Percentiles rank a stretch among this genome's conserved stretches.
phyloP scores from a whole-genome alignment of 2,888 invertebrate species.

The Loripinus fragilis region DNA sequence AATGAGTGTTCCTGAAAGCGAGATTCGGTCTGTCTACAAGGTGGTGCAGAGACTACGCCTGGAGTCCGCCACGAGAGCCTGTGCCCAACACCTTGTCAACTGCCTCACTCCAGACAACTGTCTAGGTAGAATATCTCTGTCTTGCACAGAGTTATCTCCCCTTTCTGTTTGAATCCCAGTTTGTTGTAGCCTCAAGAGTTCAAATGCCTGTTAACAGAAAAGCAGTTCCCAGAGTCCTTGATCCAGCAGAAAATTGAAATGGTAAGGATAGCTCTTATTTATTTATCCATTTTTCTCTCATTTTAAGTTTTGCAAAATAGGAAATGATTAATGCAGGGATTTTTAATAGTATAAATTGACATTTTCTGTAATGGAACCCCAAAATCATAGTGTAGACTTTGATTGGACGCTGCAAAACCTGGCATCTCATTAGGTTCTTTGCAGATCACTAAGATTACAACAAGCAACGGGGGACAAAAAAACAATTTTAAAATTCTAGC shows the following conservation, averaged over 20 bases:
- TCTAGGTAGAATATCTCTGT: slow-evolving; percentile 80
- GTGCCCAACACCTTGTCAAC: slow-evolving; percentile 88
- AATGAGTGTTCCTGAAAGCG: slow-evolving; percentile 85
- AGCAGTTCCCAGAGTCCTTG: neutral
- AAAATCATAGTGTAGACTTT: too few species aligned
- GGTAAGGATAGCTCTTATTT: neutral
- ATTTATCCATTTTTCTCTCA: too few species aligned
- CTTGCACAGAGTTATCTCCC: slow-evolving; percentile 51
- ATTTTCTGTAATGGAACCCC: too few species aligned
- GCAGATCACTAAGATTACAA: too few species aligned
- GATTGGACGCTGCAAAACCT: too few species aligned
- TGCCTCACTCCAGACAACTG: slow-evolving; percentile 86
- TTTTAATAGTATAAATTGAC: too few species aligned
- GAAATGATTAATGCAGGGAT: too few species aligned
- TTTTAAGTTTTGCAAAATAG: too few species aligned
- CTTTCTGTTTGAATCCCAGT: slow-evolving; percentile 54
- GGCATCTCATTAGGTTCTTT: too few species aligned
- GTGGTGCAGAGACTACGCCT: slow-evolving; percentile 92
- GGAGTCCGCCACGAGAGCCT: slow-evolving; percentile 89
- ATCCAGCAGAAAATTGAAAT: neutral
- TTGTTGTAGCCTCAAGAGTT: slow-evolving; percentile 55
- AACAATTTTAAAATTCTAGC: too few species aligned
- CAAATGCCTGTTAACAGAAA: slow-evolving; percentile 38
- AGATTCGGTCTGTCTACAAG: slow-evolving; percentile 91
- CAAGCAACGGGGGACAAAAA: too few species aligned